Conservation (phyloP, 2,797 vertebrate genomes). For the Eospalax fontanierii region DNA sequence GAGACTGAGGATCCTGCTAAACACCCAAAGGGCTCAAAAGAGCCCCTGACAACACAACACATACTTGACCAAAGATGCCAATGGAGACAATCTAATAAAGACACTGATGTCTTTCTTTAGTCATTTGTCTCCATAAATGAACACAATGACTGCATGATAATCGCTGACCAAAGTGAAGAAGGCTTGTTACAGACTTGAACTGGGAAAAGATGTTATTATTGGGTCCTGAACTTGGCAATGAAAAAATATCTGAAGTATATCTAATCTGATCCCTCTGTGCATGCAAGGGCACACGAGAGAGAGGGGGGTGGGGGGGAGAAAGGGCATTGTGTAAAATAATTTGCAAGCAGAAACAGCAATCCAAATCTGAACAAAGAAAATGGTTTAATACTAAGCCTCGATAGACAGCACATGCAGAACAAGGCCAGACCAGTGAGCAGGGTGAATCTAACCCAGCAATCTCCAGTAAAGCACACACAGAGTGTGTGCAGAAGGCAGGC, state of each 20-base stretch:
- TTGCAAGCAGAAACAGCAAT: slow-evolving; percentile 66
- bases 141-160: slow-evolving; percentile 60
- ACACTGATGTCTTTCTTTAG: slow-evolving; percentile 16
- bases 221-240: slow-evolving; percentile 44
- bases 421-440: slow-evolving; percentile 23
- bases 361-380: slow-evolving; percentile 74
- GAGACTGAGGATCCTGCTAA: background rate
- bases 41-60: background rate
- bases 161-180: slow-evolving; percentile 27
- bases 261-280: slow-evolving; percentile 47
- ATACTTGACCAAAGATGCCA: background rate
- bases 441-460: slow-evolving; percentile 59
- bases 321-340: slow-evolving; percentile 67
- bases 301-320: background rate
- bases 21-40: background rate
- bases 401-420: slow-evolving; percentile 10
- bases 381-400: slow-evolving; percentile 50
- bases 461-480: slow-evolving; percentile 48
- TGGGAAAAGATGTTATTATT: slow-evolving; percentile 32
- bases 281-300: too few species aligned
- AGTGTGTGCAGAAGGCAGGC: slow-evolving; percentile 42
- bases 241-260: slow-evolving; percentile 40
- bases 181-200: slow-evolving; percentile 46
- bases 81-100: background rate
- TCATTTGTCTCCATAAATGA: slow-evolving; percentile 56